These are phyloP conservation scores for Aphidius gifuensis DNA, from an alignment of 1,140 invertebrate genomes.

Conservation along the genomic window DNA sequence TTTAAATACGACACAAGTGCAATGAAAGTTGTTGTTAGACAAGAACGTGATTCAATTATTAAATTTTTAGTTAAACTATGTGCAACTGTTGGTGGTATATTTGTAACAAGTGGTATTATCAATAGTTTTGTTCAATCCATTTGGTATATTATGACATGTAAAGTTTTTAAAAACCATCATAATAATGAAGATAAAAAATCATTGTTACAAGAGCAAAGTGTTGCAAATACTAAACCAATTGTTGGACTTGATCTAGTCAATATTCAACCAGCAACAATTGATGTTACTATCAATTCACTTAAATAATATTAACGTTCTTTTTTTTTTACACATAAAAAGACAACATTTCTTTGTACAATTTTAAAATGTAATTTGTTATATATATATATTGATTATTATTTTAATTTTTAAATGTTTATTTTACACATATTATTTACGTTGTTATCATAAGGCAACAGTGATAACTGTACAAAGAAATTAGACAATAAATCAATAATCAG, in stretches of 20 bases:
- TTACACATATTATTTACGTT: constrained; percentile 9
- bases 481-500: too few relatives aligned
- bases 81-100: constrained; percentile 87
- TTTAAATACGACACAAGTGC: constrained; percentile 93
- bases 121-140: constrained; percentile 50
- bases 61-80: constrained; percentile 84
- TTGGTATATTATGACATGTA: constrained; percentile 45
- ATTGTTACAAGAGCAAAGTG: neutral
- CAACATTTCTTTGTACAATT: neutral
- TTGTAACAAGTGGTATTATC: constrained; percentile 69
- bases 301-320: constrained; percentile 21
- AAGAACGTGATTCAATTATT: constrained; percentile 74
- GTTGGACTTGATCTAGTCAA: constrained; percentile 37
- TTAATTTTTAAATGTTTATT: neutral
- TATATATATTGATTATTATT: constrained; percentile 2
- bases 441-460: constrained; percentile 8
- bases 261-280: constrained; percentile 30
- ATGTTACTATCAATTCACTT: constrained; percentile 37
- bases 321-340: too few relatives aligned
- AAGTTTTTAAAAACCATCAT: constrained; percentile 32
- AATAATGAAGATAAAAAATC: constrained; percentile 21
- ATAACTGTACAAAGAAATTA: constrained; percentile 6
- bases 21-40: constrained; percentile 79
- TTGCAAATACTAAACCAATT: constrained; percentile 14
- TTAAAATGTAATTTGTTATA: neutral